phyloP scores from a whole-genome alignment of 2,113 vertebrate genomes.

The Poeciliopsis occidentalis region DNA sequence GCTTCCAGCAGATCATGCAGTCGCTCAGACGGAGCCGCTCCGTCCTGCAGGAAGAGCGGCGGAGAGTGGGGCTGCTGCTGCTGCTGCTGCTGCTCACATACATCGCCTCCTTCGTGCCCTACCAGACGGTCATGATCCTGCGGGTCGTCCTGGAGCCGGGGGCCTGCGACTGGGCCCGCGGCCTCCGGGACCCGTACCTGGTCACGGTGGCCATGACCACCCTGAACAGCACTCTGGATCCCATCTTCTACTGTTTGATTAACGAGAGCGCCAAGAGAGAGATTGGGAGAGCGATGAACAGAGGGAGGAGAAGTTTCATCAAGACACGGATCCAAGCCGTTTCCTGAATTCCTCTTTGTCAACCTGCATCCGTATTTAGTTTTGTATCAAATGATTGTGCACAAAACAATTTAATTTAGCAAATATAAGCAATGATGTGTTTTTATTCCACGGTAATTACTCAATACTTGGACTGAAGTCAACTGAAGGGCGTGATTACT shows the following conservation, averaged over 20 bases:
- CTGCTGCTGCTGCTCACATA: conserved; percentile 85
- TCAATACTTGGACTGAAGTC: too few species aligned
- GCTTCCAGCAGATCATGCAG: conserved; percentile 82
- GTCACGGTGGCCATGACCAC: conserved; percentile 84
- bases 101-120: conserved; percentile 85
- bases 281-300: conserved; percentile 25
- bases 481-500: too few species aligned
- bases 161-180: conserved; percentile 74
- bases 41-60: conserved; percentile 24
- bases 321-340: not conserved
- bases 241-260: conserved; percentile 87
- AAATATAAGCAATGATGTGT: too few species aligned
- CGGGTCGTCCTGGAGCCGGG: conserved; percentile 78
- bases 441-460: too few species aligned
- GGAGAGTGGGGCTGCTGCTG: conserved; percentile 52
- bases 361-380: not conserved
- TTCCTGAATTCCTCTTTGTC: not conserved
- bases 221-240: conserved; percentile 86
- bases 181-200: conserved; percentile 82
- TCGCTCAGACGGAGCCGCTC: conserved; percentile 67
- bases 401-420: too few species aligned
- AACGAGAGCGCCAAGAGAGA: conserved; percentile 69
- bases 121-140: conserved; percentile 84
- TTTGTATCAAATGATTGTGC: too few species aligned
- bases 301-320: not conserved